These are phyloP conservation scores for Asteroscopus sphinx DNA, from an alignment of 2,888 invertebrate genomes.

Conservation along the genomic window DNA sequence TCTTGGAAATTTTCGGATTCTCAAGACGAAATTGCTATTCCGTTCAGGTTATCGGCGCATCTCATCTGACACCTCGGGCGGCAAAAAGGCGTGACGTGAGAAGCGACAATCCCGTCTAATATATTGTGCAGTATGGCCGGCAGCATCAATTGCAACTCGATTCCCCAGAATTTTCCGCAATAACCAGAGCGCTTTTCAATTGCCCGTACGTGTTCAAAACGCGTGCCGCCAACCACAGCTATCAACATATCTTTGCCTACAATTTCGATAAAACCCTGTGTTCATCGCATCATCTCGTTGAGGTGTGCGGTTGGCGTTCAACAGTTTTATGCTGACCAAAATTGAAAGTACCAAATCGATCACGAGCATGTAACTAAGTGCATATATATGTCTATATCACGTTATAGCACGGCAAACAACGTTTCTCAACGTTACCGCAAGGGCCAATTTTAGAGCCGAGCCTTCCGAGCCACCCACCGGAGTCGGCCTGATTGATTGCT, in stretches of 20 bases:
- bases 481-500: conserved; percentile 84
- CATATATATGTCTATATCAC: conserved; percentile 49
- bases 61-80: conserved; percentile 55
- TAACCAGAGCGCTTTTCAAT: conserved; percentile 86
- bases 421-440: conserved; percentile 71
- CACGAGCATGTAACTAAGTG: conserved; percentile 60
- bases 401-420: conserved; percentile 56
- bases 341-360: conserved; percentile 64
- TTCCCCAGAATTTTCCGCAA: conserved; percentile 81
- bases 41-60: conserved; percentile 41
- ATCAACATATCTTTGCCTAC: conserved; percentile 72
- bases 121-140: conserved; percentile 78
- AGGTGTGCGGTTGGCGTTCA: conserved; percentile 64
- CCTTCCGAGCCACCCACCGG: conserved; percentile 74
- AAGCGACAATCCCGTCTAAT: conserved; percentile 64
- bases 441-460: conserved; percentile 75
- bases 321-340: conserved; percentile 63
- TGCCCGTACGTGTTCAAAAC: conserved; percentile 79
- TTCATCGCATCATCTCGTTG: conserved; percentile 69
- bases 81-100: conserved; percentile 69
- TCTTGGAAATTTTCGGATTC: conserved; percentile 30
- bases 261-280: conserved; percentile 81
- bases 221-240: conserved; percentile 82
- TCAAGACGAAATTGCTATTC: conserved; percentile 42
- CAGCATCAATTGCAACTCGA: conserved; percentile 81